Evolutionary conservation across 2,797 vertebrate genomes (phyloP).

Genomic region (Spinus olivaceus): DNA sequence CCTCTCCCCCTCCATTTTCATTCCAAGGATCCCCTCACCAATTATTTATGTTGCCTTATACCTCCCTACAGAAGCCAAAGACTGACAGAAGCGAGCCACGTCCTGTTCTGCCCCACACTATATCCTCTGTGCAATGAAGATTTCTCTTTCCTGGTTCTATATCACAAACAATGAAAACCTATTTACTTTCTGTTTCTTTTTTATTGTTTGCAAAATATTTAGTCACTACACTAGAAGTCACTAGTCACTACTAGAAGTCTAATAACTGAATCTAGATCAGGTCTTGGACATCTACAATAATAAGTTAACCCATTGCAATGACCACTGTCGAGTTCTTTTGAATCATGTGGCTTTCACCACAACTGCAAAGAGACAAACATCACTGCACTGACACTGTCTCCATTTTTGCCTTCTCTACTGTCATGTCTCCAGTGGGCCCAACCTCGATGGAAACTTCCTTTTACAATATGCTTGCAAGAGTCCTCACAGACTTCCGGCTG

Average conservation of each 20-base stretch:
- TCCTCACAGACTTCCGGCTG: neutral
- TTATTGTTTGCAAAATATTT: neutral
- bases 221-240: neutral
- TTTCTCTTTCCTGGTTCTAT: neutral
- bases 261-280: neutral
- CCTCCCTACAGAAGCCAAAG: neutral
- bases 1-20: neutral
- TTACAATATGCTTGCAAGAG: neutral
- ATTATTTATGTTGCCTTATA: neutral
- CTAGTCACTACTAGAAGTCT: neutral
- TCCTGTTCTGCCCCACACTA: neutral
- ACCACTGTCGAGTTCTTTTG: neutral
- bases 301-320: neutral
- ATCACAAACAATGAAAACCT: neutral
- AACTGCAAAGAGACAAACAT: neutral
- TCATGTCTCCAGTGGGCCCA: neutral
- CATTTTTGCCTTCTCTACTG: neutral
- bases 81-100: neutral
- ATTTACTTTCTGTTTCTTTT: neutral
- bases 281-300: neutral
- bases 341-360: neutral
- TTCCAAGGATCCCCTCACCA: neutral
- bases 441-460: neutral
- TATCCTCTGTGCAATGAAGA: neutral
- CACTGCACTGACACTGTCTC: neutral